These are phyloP conservation scores for Spongia lamella DNA, from an alignment of 37 sponge, comb jelly and placozoan species.

Conservation along the genomic window DNA sequence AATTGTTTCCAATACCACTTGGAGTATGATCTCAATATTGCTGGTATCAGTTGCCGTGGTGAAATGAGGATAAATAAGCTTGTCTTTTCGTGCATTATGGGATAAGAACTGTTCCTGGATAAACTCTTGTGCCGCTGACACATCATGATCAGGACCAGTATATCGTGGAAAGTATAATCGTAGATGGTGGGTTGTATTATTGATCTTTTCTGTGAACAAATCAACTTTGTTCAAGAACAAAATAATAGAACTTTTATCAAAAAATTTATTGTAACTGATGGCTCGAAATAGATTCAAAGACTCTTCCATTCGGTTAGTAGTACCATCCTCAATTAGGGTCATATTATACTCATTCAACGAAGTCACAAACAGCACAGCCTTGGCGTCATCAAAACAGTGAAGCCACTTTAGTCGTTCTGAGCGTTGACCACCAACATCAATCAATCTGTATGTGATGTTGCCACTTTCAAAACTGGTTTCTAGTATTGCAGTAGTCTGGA, in stretches of 20 bases:
- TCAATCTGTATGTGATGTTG: conserved; percentile 83
- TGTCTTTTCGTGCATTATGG: conserved; percentile 80
- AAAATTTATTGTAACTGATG: conserved; percentile 98
- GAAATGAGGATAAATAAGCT: conserved; percentile 92
- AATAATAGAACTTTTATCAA: conserved; percentile 90
- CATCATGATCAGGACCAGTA: conserved; percentile 86
- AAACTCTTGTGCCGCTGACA: conserved; percentile 76
- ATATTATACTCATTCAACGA: conserved; percentile 96
- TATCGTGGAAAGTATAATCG: conserved; percentile 79
- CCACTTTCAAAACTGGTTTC: conserved; percentile 86
- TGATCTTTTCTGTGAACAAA: too few relatives aligned
- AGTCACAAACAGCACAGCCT: conserved; percentile 92
- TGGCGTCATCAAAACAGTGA: too few relatives aligned
- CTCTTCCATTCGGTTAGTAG: conserved; percentile 80
- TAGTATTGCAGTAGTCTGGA: conserved; percentile 93
- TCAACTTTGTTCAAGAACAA: too few relatives aligned
- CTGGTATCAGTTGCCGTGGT: too few relatives aligned
- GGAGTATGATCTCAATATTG: too few relatives aligned
- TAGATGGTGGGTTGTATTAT: conserved; percentile 88
- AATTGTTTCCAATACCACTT: too few relatives aligned
- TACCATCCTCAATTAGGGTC: conserved; percentile 89
- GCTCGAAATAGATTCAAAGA: conserved; percentile 97
- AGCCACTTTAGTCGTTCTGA: too few relatives aligned
- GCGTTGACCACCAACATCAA: too few relatives aligned
- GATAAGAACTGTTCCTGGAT: conserved; percentile 75